These are phyloP conservation scores for Festucalex cinctus DNA, from an alignment of 2,113 vertebrate genomes.

Conservation along the genomic window DNA sequence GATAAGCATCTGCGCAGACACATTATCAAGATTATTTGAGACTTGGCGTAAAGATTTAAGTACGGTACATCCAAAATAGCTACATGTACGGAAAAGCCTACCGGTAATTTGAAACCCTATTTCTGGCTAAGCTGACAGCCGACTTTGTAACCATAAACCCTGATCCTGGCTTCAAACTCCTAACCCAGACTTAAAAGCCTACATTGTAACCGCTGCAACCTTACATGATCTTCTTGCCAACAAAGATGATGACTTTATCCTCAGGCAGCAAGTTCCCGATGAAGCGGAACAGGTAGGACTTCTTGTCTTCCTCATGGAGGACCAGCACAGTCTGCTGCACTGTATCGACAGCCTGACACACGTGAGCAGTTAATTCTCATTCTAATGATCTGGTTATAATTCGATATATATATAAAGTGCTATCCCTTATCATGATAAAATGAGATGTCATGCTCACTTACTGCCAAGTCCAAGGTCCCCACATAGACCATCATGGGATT, in stretches of 20 bases:
- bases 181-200: neutral
- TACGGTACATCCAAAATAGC: no score
- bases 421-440: neutral
- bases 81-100: no score
- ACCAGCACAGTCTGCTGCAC: constrained; percentile 85
- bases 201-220: constrained; percentile 36
- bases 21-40: neutral
- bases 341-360: constrained; percentile 82
- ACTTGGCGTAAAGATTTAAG: neutral
- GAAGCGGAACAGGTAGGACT: constrained; percentile 78
- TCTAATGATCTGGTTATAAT: neutral
- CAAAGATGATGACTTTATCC: constrained; percentile 93
- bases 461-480: constrained; percentile 90
- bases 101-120: no score
- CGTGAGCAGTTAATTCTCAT: neutral
- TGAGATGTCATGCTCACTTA: constrained; percentile 64
- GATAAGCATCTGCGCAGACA: neutral
- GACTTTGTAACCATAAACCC: no score
- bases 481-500: constrained; percentile 95
- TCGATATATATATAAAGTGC: no score
- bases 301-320: constrained; percentile 87
- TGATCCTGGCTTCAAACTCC: no score
- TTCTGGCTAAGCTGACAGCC: no score
- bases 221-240: constrained; percentile 87
- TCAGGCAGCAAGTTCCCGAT: constrained; percentile 80